Evolutionary conservation across 37 sponge, comb jelly and placozoan species (phyloP), one percentile per base, ranked within the genome.

Genomic region (Eunapius fragilis): DNA sequence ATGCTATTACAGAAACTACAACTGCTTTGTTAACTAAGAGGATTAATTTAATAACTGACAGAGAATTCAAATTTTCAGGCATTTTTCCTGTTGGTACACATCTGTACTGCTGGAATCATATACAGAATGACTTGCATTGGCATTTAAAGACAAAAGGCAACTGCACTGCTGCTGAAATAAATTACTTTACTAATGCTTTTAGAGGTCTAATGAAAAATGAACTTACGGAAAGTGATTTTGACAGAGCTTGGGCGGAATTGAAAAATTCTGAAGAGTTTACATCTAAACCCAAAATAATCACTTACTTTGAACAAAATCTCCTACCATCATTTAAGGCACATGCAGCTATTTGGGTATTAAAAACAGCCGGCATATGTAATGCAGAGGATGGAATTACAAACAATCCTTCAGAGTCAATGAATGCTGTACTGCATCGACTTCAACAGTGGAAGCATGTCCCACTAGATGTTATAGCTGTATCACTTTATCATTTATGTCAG

Each of bases 401-500:
- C 41, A 79, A 79, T 79, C 23, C 80, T 79, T 79, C 80, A 79
- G 80, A 79, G 45, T 79, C 80, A 38, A 50, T 79, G 49, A 79
- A 79, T 79, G 80, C 80, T 79, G 80, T 45, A 45, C 47, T 45
- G 47, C 47, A 45, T 45, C 47, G 47, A 45, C 47, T 45, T 45
- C 80, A 79, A 38, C 37, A 79, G 22, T 79, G 80, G 80, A 79
- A 79, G 48, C n/a, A n/a, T n/a, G n/a, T n/a, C n/a, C n/a, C n/a
- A n/a, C n/a, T n/a, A n/a, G n/a, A n/a, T n/a, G n/a, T n/a, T n/a
- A n/a, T n/a, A n/a, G n/a, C n/a, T n/a, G n/a, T n/a, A n/a, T n/a
- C n/a, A n/a, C n/a, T n/a, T 25, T 49, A 41, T 79, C 80, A 79
- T 31, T 41, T 79, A 41, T 79, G 80, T 49, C 31, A 31, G 31